phyloP scores from a whole-genome alignment of 2,797 vertebrate species.

The Chlorospingus semifuscus region DNA sequence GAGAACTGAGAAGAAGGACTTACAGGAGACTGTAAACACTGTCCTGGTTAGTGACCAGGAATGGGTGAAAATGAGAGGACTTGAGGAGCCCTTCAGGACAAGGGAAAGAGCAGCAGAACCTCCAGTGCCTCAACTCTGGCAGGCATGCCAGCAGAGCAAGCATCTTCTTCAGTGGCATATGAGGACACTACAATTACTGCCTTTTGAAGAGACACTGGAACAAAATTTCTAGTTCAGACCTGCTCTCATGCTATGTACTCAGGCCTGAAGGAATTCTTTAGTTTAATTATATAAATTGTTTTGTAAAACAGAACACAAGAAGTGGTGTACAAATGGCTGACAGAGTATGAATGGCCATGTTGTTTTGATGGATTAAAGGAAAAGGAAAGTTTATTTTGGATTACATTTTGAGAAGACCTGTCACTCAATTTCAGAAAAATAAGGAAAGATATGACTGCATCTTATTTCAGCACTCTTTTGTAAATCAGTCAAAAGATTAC shows the following conservation, averaged over 20 bases:
- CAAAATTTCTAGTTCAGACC: constrained; percentile 27
- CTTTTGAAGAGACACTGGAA: background rate
- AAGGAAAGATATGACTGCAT: background rate
- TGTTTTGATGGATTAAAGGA: background rate
- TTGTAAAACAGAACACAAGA: background rate
- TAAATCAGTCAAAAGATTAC: background rate
- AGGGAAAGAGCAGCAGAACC: background rate
- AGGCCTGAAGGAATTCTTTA: constrained; percentile 12
- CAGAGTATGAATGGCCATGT: background rate
- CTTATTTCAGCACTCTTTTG: background rate
- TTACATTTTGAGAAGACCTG: background rate
- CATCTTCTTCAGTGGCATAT: background rate
- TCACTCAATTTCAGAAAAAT: background rate
- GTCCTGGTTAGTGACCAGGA: background rate
- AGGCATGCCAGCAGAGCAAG: background rate
- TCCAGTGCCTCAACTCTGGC: background rate
- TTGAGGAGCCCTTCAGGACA: background rate
- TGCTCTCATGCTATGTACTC: background rate
- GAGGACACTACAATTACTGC: background rate
- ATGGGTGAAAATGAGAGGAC: background rate
- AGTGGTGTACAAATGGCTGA: background rate
- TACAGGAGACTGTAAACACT: background rate
- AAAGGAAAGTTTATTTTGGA: constrained; percentile 5
- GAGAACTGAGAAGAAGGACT: background rate
- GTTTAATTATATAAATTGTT: constrained; percentile 2